Conservation (phyloP, 1,140 invertebrate species). For the Anoplolepis gracilipes region DNA sequence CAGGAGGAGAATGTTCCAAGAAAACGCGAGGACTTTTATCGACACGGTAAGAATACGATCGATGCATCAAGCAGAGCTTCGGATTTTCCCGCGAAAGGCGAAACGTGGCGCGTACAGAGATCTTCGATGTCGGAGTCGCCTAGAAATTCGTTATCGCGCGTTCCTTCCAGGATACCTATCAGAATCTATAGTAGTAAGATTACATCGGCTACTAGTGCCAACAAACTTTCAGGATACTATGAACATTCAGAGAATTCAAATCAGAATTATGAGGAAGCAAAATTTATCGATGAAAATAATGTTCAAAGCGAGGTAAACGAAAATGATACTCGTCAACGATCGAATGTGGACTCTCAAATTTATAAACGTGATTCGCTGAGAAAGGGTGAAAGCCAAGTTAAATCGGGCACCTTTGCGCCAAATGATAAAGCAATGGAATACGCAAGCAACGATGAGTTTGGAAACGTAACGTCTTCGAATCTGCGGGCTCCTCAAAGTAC, state of each 20-base stretch:
- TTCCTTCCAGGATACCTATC: constrained; percentile 42
- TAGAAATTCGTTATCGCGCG: background rate
- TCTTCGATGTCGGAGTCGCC: background rate
- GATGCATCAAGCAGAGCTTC: background rate
- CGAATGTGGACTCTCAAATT: background rate
- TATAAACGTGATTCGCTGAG: background rate
- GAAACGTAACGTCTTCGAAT: background rate
- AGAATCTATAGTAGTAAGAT: constrained; percentile 1
- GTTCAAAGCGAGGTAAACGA: background rate
- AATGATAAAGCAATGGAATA: background rate
- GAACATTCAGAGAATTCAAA: background rate
- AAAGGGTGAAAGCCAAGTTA: background rate
- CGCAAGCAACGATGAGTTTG: background rate
- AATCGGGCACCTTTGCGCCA: background rate
- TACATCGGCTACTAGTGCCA: no score
- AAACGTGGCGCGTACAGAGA: constrained; percentile 28
- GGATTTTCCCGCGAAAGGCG: background rate
- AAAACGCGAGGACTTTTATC: background rate
- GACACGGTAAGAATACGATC: background rate
- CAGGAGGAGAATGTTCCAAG: background rate
- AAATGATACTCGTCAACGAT: background rate
- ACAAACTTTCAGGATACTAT: background rate
- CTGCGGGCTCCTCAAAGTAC: background rate
- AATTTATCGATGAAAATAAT: background rate
- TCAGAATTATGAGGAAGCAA: background rate